Evolutionary conservation across 2,888 invertebrate species (phyloP).

Genomic region (Cremastinae sp.): DNA sequence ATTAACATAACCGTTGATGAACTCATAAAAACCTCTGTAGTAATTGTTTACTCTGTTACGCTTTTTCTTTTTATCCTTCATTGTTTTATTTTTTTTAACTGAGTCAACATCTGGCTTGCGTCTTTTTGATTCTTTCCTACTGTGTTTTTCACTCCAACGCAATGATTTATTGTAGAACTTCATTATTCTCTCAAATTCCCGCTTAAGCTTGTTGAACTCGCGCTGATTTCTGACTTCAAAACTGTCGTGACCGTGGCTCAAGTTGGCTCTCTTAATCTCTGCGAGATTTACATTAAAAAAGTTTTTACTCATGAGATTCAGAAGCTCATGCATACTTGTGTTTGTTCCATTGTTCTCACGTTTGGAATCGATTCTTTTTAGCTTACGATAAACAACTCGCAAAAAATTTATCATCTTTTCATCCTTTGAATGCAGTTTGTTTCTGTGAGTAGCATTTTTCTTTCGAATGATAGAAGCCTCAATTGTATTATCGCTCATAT

Average conservation of each 20-base stretch:
- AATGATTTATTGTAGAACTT: constrained; percentile 77
- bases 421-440: constrained; percentile 72
- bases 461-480: constrained; percentile 59
- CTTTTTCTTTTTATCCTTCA: constrained; percentile 71
- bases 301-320: constrained; percentile 78
- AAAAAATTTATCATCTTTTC: constrained; percentile 78
- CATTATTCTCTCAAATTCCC: constrained; percentile 77
- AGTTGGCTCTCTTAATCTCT: constrained; percentile 67
- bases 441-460: constrained; percentile 65
- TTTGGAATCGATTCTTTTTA: constrained; percentile 76
- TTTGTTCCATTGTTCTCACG: constrained; percentile 73
- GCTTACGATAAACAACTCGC: constrained; percentile 75
- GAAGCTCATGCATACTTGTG: constrained; percentile 77
- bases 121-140: constrained; percentile 72
- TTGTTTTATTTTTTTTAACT: constrained; percentile 52
- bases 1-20: constrained; percentile 76
- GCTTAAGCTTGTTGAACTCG: constrained; percentile 76
- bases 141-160: constrained; percentile 77
- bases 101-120: constrained; percentile 56
- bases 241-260: constrained; percentile 68
- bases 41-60: constrained; percentile 73
- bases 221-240: constrained; percentile 74
- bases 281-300: constrained; percentile 78
- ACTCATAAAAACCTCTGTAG: constrained; percentile 78
- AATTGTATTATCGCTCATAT: constrained; percentile 51